Conservation (phyloP, 1,140 invertebrate species). For the Bombus polaris region DNA sequence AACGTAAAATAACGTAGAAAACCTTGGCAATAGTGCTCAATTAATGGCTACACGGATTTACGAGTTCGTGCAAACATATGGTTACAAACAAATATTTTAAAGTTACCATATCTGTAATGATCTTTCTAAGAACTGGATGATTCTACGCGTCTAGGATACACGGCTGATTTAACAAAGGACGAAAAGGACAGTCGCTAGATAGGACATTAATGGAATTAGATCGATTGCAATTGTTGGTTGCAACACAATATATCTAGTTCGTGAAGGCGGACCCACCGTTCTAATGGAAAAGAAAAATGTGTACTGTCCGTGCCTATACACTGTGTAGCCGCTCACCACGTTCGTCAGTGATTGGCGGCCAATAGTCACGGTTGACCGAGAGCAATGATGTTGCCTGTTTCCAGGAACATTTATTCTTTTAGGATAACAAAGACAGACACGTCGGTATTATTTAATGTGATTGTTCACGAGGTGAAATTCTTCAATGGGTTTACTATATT, state of each 20-base stretch:
- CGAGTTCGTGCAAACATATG: background rate
- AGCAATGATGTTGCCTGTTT: conserved; percentile 48
- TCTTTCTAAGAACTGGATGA: background rate
- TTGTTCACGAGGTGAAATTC: background rate
- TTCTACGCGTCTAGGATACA: too few species aligned
- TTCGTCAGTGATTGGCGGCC: conserved; percentile 67
- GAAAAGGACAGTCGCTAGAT: conserved; percentile 7
- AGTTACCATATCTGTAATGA: background rate
- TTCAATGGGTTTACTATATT: conserved; percentile 2
- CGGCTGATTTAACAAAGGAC: background rate
- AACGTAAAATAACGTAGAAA: too few species aligned
- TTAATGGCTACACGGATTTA: background rate
- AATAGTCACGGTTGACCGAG: conserved; percentile 72
- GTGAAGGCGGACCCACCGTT: conserved; percentile 48
- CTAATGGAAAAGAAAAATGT: conserved; percentile 54
- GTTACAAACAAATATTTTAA: background rate
- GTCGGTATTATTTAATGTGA: background rate
- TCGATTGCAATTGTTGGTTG: conserved; percentile 40
- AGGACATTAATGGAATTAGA: conserved; percentile 44
- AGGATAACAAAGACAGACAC: background rate
- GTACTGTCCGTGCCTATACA: conserved; percentile 50
- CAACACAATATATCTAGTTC: conserved; percentile 59
- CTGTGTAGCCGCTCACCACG: conserved; percentile 46
- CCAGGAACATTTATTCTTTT: conserved; percentile 32
- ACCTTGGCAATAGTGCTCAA: too few species aligned